Percentiles rank a stretch among this genome's conserved stretches.
Conservation (phyloP, 30 jellyfish, hydroid and myxozoan species). For the Calvadosia cruxmelitensis region DNA sequence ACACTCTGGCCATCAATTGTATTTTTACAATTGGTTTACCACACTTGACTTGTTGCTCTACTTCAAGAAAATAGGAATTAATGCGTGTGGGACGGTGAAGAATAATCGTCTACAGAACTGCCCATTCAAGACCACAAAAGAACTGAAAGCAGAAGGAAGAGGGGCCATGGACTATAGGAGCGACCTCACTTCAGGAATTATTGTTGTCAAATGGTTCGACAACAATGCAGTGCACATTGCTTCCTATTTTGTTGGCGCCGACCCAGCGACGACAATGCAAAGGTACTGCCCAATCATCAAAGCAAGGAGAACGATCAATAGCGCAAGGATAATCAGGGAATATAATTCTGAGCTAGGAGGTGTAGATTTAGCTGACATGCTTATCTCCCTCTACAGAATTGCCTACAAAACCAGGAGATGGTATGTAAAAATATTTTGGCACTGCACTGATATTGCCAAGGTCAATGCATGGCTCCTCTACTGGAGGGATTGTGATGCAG, state of each 20-base stretch:
- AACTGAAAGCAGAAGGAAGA: slow-evolving; percentile 18
- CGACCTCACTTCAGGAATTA: slow-evolving; percentile 38
- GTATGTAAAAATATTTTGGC: slow-evolving; percentile 57
- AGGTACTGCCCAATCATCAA: slow-evolving; percentile 48
- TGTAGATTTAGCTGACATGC: slow-evolving; percentile 67
- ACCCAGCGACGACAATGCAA: slow-evolving; percentile 18
- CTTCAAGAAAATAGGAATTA: slow-evolving; percentile 31
- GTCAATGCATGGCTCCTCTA: slow-evolving; percentile 46
- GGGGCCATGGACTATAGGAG: slow-evolving; percentile 32
- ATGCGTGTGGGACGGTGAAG: slow-evolving; percentile 58
- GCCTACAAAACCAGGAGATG: slow-evolving; percentile 36
- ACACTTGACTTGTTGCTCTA: slow-evolving; percentile 38
- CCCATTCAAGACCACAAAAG: slow-evolving; percentile 32
- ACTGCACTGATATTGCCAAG: slow-evolving; percentile 31
- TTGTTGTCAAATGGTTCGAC: slow-evolving; percentile 51
- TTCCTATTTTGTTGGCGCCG: slow-evolving; percentile 31
- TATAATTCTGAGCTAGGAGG: slow-evolving; percentile 76
- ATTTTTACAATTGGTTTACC: slow-evolving; percentile 60
- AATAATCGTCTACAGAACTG: slow-evolving; percentile 32
- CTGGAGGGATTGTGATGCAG: slow-evolving; percentile 15
- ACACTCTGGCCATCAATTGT: slow-evolving; percentile 20
- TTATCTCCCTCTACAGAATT: slow-evolving; percentile 37
- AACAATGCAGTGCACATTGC: slow-evolving; percentile 45
- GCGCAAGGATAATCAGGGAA: slow-evolving; percentile 36
- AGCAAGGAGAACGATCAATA: slow-evolving; percentile 21